Base-by-base conservation (phyloP, 2,888 invertebrate species). In the Eilema depressum region DNA sequence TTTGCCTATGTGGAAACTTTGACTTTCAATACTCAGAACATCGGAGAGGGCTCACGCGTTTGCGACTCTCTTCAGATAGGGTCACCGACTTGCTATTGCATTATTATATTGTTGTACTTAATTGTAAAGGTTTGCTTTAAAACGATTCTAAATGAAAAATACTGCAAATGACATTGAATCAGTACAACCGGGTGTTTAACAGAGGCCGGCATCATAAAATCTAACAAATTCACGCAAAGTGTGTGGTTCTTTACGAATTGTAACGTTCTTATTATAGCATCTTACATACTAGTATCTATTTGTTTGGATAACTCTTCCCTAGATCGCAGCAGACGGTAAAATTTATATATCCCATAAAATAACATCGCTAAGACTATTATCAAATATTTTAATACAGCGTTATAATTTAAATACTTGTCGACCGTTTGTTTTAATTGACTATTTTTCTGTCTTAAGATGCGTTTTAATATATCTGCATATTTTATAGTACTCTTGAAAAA, bases 241-340 rank as follows among this genome's bases (percentile, higher is more conserved):
- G 57, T 64, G 47, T 59, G 47, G 11, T 56, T 66, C 33, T 68
- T 37, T 60, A 70, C 74, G 68, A 73, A 83, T 70, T 75, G 71
- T 76, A 75, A 71, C 59, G 69, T 76, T 83, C 82, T 83, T 79
- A 74, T 74, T 71, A 75, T 81, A 82, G 84, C 77, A 66, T 82
- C 66, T 75, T 73, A 82, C 83, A 75, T 76, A 59, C 69, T 69
- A 74, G 63, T 79, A 73, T 79, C 75, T 81, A 80, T 79, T 77
- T 83, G 80, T 81, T 81, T 81, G 80, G 66, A 75, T 77, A 79
- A 82, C 77, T 77, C 77, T 73, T 79, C 73, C 57, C 68, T 63
- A 75, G 73, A 75, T 77, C 73, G 74, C 66, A 71, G 66, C 74
- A 70, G 70, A 79, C 70, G 70, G 77, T 77, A 70, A 75, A 83